Evolutionary conservation across 2,888 invertebrate species (phyloP).

Genomic region (Matsumyia berberina): DNA sequence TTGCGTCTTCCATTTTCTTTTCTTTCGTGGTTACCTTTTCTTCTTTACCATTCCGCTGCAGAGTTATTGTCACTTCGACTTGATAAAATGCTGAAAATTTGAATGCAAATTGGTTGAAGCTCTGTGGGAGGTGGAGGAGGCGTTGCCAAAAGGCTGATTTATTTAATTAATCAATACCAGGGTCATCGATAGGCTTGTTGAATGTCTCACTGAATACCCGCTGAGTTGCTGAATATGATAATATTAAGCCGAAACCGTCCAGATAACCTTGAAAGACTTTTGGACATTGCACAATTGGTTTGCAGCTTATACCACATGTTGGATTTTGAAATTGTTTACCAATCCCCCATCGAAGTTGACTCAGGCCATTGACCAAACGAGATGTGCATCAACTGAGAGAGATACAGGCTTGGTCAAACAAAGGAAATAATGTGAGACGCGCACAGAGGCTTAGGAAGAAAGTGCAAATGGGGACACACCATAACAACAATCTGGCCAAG

Average conservation of each 20-base stretch:
- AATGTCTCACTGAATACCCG: slow-evolving; percentile 3
- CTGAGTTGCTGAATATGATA: too few species aligned
- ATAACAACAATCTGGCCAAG: slow-evolving; percentile 4
- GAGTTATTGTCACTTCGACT: background rate
- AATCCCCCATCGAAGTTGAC: slow-evolving; percentile 10
- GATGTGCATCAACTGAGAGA: background rate
- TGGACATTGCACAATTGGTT: slow-evolving; percentile 39
- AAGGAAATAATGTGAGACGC: background rate
- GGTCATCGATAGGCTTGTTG: slow-evolving; percentile 12
- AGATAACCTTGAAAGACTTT: slow-evolving; percentile 33
- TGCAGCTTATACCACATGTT: background rate
- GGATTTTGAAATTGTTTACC: slow-evolving; percentile 15
- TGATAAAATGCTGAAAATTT: background rate
- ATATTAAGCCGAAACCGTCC: background rate
- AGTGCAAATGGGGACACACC: slow-evolving; percentile 30
- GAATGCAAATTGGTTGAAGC: slow-evolving; percentile 10
- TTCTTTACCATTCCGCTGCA: slow-evolving; percentile 12
- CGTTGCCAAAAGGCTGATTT: background rate
- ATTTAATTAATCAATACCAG: background rate
- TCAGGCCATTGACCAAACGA: slow-evolving; percentile 49
- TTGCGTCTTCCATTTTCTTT: slow-evolving; percentile 42
- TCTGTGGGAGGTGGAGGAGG: background rate
- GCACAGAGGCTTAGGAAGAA: slow-evolving; percentile 3
- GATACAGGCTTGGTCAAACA: slow-evolving; percentile 37
- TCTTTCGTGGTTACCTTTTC: background rate